Base-by-base conservation (phyloP, 2,113 vertebrate genomes). In the Colinus virginianus region DNA sequence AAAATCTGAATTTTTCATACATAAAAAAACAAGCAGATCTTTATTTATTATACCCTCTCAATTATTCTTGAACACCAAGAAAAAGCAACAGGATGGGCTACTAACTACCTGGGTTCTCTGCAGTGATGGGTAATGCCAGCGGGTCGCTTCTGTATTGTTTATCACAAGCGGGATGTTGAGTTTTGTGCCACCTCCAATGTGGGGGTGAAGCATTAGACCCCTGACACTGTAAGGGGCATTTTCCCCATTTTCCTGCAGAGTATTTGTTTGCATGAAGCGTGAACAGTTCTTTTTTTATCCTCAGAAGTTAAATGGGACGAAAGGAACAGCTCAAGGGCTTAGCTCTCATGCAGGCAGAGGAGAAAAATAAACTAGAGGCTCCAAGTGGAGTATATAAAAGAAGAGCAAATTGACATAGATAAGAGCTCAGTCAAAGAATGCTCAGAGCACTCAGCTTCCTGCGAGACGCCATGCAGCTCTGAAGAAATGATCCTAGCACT, bases 301-400 rank as follows among this genome's bases (percentile, higher is more conserved):
- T 3, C 38, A 79, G 72, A 79, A 9, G 3, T 74, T 90, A 93
- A 96, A 82, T 23, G 69, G 75, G 81, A 71, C 0, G 2, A 96
- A 95, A 94, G 61, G 63, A 94, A 77, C 38, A 82, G 84, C 87
- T 93, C 63, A 70, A 84, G 90, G 92, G 51, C 84, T 90, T 79
- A 80, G 66, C 59, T 93, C 62, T 93, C 84, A 76, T 1, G 0
- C 40, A 89, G 78, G 56, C 49, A 38, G 72, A 48, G 21, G 22
- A 78, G 28, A 9, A 67, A 87, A 96, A 95, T 72, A 84, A 94
- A 79, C 66, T 38, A 51, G 64, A 87, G 21, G 32, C 76, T 78
- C 66, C 78, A 76, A 87, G 83, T 13, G 22, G 43, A 76, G 58
- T 20, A 72, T 62, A 81, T 88, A 82, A 90, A 96, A 90, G 86